Evolutionary conservation across 2,888 invertebrate species (phyloP), one percentile per base, ranked within the genome.

Genomic region (Euphydryas editha): DNA sequence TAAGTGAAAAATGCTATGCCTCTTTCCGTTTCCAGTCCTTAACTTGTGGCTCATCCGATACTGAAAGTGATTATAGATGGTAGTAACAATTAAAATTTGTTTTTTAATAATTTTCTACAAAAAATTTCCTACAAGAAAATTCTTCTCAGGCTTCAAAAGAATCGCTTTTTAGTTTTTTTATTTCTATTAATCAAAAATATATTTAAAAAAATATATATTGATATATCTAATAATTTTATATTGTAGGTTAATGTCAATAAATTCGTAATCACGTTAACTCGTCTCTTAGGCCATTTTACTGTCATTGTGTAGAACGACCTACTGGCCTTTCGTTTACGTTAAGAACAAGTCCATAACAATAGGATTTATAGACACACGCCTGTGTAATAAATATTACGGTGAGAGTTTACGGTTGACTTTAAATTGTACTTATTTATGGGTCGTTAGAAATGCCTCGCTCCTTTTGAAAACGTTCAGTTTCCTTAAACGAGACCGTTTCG

Each of bases 351-450:
- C 54, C 54, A 36, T 54, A 54, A 54, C 36, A 54, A 54, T 54
- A 54, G 17, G 54, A 54, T 54, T 54, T 54, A 36, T 54, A 49
- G 5, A 49, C 21, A 49, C 15, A 49, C 49, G 49, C 13, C 24
- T 13, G 59, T 37, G 59, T 64, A 59, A 64, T 64, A 64, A 64
- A 64, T 64, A 59, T 54, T 59, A 54, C 51, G 64, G 54, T 54
- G 58, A 59, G 51, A 58, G 57, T 63, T 63, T 58, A 58, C 57
- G 58, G 51, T 30, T 51, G 51, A 8, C 44, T 57, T 42, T 54
- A 59, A 64, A 64, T 64, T 44, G 58, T 51, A 36, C 57, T 58
- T 54, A 59, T 59, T 63, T 58, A 51, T 58, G 55, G 57, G 24
- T 13, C 44, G 54, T 63, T 51, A 51, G 47, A 58, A n/a, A 44